Evolutionary conservation across 2,797 vertebrate genomes (phyloP).

Genomic region (Sebastiscus albofasciatus): DNA sequence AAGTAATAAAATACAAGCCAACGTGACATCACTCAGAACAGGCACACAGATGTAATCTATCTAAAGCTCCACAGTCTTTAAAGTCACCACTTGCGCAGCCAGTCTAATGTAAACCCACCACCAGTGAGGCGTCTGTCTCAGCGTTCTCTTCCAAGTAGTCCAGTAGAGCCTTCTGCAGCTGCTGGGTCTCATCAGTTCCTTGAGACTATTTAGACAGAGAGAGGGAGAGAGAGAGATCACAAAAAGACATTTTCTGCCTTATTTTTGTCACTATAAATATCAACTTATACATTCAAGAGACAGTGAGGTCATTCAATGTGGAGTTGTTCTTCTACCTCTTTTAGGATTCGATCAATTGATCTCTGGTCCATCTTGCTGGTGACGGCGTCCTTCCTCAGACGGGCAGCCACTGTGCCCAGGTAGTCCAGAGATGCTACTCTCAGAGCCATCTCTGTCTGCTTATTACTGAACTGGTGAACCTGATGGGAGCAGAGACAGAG

Average conservation of each 20-base stretch:
- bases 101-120: conserved; percentile 81
- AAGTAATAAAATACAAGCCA: not conserved
- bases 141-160: conserved; percentile 95
- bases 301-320: not conserved
- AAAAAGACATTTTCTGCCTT: not conserved
- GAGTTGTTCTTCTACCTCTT: conserved; percentile 83
- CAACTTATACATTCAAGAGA: not conserved
- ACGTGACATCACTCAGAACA: not conserved
- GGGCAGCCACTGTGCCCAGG: conserved; percentile 95
- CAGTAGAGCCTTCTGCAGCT: conserved; percentile 95
- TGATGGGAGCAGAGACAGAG: conserved; percentile 58
- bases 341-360: conserved; percentile 93
- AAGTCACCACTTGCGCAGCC: not conserved
- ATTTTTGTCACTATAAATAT: not conserved
- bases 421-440: conserved; percentile 97
- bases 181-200: conserved; percentile 94
- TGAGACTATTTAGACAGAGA: conserved; percentile 59
- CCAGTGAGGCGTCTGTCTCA: conserved; percentile 92
- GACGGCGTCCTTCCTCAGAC: conserved; percentile 95
- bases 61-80: not conserved
- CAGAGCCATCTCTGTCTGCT: conserved; percentile 98
- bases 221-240: not conserved
- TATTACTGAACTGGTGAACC: conserved; percentile 99
- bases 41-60: not conserved
- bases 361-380: conserved; percentile 98